A percentile compares a stretch with the other conserved stretches of the same genome.
These are phyloP conservation scores for Bettongia penicillata DNA, from an alignment of 2,113 vertebrate genomes.

Conservation along the genomic window DNA sequence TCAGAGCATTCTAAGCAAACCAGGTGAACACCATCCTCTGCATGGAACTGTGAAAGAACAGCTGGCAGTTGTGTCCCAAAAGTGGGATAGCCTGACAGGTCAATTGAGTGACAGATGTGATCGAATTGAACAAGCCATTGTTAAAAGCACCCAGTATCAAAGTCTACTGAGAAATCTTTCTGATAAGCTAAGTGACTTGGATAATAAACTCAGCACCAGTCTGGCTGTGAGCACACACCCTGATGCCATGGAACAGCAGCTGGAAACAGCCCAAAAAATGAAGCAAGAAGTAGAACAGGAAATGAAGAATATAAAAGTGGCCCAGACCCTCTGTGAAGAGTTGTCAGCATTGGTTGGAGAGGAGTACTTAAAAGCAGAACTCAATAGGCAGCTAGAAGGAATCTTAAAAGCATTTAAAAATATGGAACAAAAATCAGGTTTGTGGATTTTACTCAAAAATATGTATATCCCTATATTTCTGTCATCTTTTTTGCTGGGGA, in stretches of 20 bases:
- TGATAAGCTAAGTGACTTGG: constrained; percentile 86
- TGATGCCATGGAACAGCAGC: constrained; percentile 91
- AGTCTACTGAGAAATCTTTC: constrained; percentile 88
- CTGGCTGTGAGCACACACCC: constrained; percentile 89
- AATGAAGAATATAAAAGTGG: constrained; percentile 88
- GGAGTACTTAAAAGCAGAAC: constrained; percentile 95
- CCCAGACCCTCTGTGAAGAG: constrained; percentile 89
- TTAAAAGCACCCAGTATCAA: constrained; percentile 93
- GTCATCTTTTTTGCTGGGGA: background rate
- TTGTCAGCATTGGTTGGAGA: constrained; percentile 92
- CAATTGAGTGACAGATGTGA: constrained; percentile 90
- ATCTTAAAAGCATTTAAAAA: constrained; percentile 93
- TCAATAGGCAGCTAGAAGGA: constrained; percentile 91
- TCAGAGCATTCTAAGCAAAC: constrained; percentile 87
- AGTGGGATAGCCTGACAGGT: constrained; percentile 92
- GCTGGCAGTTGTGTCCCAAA: constrained; percentile 88
- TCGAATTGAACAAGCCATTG: constrained; percentile 91
- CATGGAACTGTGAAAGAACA: constrained; percentile 87
- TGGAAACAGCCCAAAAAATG: constrained; percentile 89
- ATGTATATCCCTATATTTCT: background rate
- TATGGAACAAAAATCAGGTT: constrained; percentile 96
- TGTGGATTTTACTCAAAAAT: constrained; percentile 63
- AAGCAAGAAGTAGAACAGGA: constrained; percentile 90
- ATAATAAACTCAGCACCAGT: constrained; percentile 87
- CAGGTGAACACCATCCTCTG: constrained; percentile 84